phyloP scores from a whole-genome alignment of 2,797 vertebrate genomes.

The Spinus olivaceus region DNA sequence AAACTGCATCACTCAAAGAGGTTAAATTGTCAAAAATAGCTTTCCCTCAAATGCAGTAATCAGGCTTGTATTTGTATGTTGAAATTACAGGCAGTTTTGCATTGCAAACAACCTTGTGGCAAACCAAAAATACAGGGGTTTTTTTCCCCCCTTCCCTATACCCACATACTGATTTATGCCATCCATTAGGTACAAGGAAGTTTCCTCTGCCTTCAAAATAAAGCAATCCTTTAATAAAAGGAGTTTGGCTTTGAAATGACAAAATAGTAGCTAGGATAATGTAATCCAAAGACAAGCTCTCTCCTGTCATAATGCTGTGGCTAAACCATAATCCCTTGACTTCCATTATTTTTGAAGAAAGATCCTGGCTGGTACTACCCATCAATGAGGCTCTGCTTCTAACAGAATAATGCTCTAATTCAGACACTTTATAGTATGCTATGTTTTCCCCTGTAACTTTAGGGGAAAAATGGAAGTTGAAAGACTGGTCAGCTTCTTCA shows the following conservation, averaged over 20 bases:
- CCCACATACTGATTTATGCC: not conserved
- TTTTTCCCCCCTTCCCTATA: not conserved
- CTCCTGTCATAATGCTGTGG: not conserved
- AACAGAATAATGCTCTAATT: not conserved
- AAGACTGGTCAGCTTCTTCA: not conserved
- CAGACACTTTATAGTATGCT: not conserved
- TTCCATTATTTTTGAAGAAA: not conserved
- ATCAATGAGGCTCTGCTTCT: not conserved
- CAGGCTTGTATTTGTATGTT: not conserved
- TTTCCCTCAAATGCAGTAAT: slow-evolving; percentile 4
- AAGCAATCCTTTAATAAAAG: not conserved
- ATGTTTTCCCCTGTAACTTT: not conserved
- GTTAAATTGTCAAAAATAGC: slow-evolving; percentile 17
- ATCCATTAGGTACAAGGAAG: not conserved
- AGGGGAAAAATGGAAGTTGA: not conserved
- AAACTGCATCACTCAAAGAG: not conserved
- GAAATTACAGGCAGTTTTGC: slow-evolving; percentile 29
- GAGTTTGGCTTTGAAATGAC: not conserved
- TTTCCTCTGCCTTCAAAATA: slow-evolving; percentile 18
- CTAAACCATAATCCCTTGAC: not conserved
- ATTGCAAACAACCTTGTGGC: slow-evolving; percentile 17
- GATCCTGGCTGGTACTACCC: not conserved
- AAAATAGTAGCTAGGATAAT: not conserved
- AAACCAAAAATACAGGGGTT: not conserved
- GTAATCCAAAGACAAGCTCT: not conserved